Evolutionary conservation across 2,113 vertebrate species (phyloP), one percentile per base, ranked within the genome.

Genomic region (Pteronura brasiliensis): DNA sequence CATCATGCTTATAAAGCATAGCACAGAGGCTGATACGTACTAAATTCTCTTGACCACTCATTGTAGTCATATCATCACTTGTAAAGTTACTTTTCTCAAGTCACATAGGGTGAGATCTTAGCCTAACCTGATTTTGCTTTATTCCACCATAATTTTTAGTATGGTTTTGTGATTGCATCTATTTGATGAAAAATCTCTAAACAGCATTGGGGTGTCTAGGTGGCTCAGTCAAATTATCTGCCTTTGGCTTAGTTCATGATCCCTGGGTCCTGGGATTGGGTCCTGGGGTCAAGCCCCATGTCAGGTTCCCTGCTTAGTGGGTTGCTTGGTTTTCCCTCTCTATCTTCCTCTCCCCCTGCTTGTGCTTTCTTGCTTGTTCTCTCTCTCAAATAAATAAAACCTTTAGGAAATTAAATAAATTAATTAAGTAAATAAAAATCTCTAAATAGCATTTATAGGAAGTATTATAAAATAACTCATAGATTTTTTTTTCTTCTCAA

Each of bases 401-500:
- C 14, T 34, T 17, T 67, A 67, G 7, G 63, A 67, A 67, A 17
- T 67, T 7, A 65, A 31, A 63, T 61, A 13, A 31, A 31, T 65
- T 6, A 65, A 65, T 29, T 15, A 65, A 31, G 27, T 27, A 65
- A 67, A 34, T 67, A 69, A 69, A 69, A 69, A 20, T 90, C 34
- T 95, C 57, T 77, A 39, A 61, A 88, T 3, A 77, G 27, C 34
- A 49, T 72, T 92, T 52, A 49, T 44, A 81, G 27, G 61, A 61
- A 65, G 13, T 79, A 85, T 72, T 72, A 65, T 92, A 65, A 92
- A 94, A 61, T 47, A 72, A 72, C 52, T 79, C 31, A 79, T 27
- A 63, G 31, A 8, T 44, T 55, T 95, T 67, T 95, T 94, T 95
- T 88, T 17, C 49, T 95, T 88, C 39, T 92, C 34, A 39, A 81